phyloP scores from a whole-genome alignment of 2,113 vertebrate species.

The Leucopsar rothschildi region DNA sequence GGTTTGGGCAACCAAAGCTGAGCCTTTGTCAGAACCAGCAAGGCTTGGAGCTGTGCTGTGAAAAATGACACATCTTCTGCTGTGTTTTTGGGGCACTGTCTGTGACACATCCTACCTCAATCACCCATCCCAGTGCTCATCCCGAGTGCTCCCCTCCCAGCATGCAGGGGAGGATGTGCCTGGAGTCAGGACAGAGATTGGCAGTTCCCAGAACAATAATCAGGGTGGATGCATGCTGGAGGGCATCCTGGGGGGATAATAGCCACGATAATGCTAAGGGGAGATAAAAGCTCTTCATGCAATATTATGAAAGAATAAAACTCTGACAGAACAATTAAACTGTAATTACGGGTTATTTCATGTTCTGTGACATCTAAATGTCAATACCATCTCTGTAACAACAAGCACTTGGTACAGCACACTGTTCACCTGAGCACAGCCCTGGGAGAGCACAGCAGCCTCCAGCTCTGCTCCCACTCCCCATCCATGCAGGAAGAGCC shows the following conservation, averaged over 20 bases:
- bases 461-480: neutral
- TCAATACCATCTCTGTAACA: neutral
- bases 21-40: neutral
- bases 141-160: neutral
- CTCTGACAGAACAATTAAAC: neutral
- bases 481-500: neutral
- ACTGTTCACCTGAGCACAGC: neutral
- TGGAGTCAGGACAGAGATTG: neutral
- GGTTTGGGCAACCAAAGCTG: neutral
- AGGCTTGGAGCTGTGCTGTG: neutral
- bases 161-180: rapidly evolving
- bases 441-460: neutral
- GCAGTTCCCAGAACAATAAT: neutral
- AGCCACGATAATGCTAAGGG: neutral
- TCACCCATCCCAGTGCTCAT: neutral
- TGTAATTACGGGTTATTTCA: conserved; percentile 17
- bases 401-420: neutral
- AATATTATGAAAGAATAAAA: conserved; percentile 8
- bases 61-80: neutral
- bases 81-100: neutral
- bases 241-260: neutral
- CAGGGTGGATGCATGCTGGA: neutral
- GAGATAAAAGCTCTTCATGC: neutral
- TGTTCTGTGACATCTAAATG: neutral
- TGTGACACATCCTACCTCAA: neutral